These are phyloP conservation scores for Mastomys coucha DNA, from an alignment of 2,113 vertebrate species.

Conservation along the genomic window DNA sequence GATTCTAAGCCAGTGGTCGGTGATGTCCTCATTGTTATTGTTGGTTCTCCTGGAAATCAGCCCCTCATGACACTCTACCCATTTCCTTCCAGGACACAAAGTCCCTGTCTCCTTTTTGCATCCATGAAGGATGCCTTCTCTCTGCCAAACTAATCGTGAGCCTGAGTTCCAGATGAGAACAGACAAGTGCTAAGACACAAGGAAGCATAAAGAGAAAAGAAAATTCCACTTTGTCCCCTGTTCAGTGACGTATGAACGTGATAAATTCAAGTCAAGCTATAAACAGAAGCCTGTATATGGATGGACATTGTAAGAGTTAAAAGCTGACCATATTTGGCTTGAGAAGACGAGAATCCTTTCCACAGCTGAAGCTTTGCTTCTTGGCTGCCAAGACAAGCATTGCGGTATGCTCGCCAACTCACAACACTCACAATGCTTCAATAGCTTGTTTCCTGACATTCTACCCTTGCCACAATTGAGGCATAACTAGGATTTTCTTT, in stretches of 20 bases:
- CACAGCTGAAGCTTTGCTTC: conserved; percentile 47
- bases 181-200: not conserved
- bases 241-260: not conserved
- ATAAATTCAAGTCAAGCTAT: conserved; percentile 43
- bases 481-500: not conserved
- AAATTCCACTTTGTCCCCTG: not conserved
- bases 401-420: conserved; percentile 15
- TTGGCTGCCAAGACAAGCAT: conserved; percentile 71
- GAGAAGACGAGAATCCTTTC: conserved; percentile 54
- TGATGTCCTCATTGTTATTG: not conserved
- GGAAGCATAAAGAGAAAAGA: not conserved
- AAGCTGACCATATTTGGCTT: conserved; percentile 78
- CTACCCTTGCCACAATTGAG: not conserved
- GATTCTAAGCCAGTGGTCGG: not conserved
- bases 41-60: not conserved
- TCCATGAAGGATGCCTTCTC: not conserved
- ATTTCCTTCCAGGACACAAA: not conserved
- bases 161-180: not conserved
- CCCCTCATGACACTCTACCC: not conserved
- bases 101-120: not conserved
- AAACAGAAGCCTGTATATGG: conserved; percentile 71
- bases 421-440: not conserved
- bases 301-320: conserved; percentile 41
- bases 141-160: not conserved
- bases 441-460: conserved; percentile 8